A percentile compares a stretch with the other conserved stretches of the same genome.
Conservation (phyloP, 2,113 vertebrate genomes). For the Oreotragus oreotragus region DNA sequence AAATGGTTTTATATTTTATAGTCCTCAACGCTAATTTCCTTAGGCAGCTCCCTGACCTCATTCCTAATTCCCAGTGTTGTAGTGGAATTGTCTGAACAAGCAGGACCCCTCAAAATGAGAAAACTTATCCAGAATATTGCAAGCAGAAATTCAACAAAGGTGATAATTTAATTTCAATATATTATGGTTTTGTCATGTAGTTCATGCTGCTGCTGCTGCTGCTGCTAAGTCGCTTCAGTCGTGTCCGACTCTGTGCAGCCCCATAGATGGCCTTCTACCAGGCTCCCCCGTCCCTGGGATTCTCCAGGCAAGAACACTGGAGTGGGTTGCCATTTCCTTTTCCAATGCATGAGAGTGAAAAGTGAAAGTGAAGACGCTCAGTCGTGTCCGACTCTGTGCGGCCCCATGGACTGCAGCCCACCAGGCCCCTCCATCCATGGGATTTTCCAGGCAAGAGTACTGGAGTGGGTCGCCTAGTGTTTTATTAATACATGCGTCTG, state of each 20-base stretch:
- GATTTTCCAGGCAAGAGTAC: no score
- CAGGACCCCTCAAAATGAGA: not conserved
- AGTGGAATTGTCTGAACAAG: conserved; percentile 14
- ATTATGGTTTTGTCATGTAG: not conserved
- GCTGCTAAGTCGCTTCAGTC: no score
- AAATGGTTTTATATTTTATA: conserved; percentile 21
- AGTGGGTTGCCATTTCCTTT: no score
- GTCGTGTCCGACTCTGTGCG: fast-evolving
- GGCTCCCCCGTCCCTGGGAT: fast-evolving
- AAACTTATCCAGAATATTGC: not conserved
- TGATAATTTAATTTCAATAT: not conserved
- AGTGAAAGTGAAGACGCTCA: no score
- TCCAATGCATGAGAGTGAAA: no score
- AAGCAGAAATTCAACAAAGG: conserved; percentile 6
- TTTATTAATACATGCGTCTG: not conserved
- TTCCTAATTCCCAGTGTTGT: not conserved
- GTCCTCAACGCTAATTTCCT: conserved; percentile 6
- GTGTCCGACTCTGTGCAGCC: no score
- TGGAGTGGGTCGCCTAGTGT: not conserved
- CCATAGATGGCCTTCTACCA: fast-evolving
- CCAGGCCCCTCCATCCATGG: no score
- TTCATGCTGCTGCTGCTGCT: not conserved
- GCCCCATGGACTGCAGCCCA: no score
- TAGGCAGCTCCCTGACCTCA: conserved; percentile 22
- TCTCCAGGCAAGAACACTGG: no score